Conservation (phyloP, 2,113 vertebrate species). For the Jacana jacana region DNA sequence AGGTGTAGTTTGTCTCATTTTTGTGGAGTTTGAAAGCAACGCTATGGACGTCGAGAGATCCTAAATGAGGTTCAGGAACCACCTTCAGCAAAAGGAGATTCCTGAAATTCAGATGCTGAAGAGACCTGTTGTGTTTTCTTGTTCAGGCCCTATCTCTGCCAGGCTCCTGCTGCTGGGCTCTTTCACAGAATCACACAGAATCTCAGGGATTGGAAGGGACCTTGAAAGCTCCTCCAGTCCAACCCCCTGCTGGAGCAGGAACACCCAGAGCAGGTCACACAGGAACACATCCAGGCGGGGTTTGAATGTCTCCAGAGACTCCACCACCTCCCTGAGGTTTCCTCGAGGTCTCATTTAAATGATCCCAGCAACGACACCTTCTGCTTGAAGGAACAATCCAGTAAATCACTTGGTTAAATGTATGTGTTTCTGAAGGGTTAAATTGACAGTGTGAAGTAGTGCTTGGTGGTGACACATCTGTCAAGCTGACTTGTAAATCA, state of each 20-base stretch:
- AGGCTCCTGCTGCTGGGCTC: not conserved
- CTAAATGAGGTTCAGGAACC: not conserved
- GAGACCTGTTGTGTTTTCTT: not conserved
- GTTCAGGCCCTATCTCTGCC: not conserved
- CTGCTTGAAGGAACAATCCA: not conserved
- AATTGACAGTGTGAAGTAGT: not conserved
- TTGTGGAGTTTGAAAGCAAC: not conserved
- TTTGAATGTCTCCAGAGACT: too few relatives aligned
- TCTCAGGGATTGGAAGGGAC: too few relatives aligned
- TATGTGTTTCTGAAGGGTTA: not conserved
- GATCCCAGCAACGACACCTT: not conserved
- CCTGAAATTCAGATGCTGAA: rapidly evolving
- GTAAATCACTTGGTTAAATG: not conserved
- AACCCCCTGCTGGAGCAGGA: too few relatives aligned
- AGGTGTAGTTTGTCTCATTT: not conserved
- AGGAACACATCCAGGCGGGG: too few relatives aligned
- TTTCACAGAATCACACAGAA: too few relatives aligned
- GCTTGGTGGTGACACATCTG: not conserved
- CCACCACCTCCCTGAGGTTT: too few relatives aligned
- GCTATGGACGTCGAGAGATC: rapidly evolving
- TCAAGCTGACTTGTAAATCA: not conserved
- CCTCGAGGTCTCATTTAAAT: not conserved
- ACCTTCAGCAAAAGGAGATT: not conserved
- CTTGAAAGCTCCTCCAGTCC: too few relatives aligned
- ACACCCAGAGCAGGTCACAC: too few relatives aligned